Evolutionary conservation across 1,140 invertebrate genomes (phyloP).

Genomic region (Aricia agestis): DNA sequence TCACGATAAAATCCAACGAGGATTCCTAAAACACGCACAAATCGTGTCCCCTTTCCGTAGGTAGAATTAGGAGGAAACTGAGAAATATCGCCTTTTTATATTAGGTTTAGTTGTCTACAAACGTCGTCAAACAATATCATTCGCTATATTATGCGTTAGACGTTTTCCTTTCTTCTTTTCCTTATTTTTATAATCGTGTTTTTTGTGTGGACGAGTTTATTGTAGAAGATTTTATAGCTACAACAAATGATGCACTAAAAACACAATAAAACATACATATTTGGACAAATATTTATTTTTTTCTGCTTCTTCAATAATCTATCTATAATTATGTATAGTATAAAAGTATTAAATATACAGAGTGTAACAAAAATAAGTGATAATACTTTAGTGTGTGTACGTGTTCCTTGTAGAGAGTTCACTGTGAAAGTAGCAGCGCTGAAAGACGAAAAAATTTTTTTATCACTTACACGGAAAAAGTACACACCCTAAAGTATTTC

Average conservation of each 20-base stretch:
- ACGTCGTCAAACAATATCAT: not conserved
- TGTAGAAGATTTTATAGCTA: not conserved
- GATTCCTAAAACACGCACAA: too few relatives aligned
- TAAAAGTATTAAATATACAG: too few relatives aligned
- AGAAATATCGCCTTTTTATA: not conserved
- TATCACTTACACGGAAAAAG: too few relatives aligned
- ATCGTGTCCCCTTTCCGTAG: not conserved
- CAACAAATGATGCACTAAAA: not conserved
- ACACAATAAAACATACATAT: not conserved
- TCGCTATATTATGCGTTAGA: not conserved
- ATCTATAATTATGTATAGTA: too few relatives aligned
- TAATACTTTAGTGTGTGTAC: too few relatives aligned
- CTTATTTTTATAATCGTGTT: not conserved
- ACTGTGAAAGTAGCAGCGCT: too few relatives aligned
- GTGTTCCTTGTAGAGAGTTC: too few relatives aligned
- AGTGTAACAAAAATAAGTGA: too few relatives aligned
- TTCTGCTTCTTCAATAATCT: not conserved
- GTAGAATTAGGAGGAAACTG: not conserved
- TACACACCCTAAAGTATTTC: too few relatives aligned
- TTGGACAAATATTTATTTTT: not conserved
- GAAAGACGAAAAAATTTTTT: too few relatives aligned
- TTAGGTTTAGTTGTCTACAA: slow-evolving; percentile 9
- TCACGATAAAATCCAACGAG: too few relatives aligned
- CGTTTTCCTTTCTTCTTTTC: not conserved
- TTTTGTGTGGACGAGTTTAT: not conserved